A percentile compares a stretch with the other conserved stretches of the same genome.
Evolutionary conservation across 2,888 invertebrate genomes (phyloP).

Genomic region (Ctena decussata): DNA sequence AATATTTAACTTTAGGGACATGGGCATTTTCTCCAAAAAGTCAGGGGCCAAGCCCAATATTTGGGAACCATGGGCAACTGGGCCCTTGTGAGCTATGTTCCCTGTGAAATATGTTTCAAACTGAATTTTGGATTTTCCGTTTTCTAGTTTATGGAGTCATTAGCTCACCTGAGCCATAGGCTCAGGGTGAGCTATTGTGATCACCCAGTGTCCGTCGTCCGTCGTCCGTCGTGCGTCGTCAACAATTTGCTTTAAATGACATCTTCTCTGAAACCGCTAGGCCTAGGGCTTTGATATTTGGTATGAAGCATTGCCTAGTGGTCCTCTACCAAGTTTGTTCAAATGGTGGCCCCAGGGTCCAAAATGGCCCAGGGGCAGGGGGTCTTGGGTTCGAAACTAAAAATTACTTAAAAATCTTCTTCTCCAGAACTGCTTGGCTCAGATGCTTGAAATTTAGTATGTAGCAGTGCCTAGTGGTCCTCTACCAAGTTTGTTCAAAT

Average conservation of each 20-base stretch:
- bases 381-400: too few relatives aligned
- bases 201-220: neutral
- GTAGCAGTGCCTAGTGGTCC: conserved; percentile 26
- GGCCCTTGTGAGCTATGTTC: too few relatives aligned
- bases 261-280: conserved; percentile 25
- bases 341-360: neutral
- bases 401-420: neutral
- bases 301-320: neutral
- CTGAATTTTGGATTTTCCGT: too few relatives aligned
- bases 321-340: neutral
- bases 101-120: too few relatives aligned
- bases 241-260: neutral
- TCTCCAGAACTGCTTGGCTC: neutral
- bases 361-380: neutral
- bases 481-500: conserved; percentile 44
- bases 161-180: neutral
- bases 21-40: too few relatives aligned
- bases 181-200: neutral
- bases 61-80: too few relatives aligned
- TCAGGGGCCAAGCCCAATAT: too few relatives aligned
- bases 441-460: neutral
- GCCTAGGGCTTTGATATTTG: conserved; percentile 38
- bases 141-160: too few relatives aligned
- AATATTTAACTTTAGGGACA: too few relatives aligned
- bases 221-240: neutral